Evolutionary conservation across 2,888 invertebrate genomes (phyloP), one percentile per base, ranked within the genome.

Genomic region (Pecten maximus): DNA sequence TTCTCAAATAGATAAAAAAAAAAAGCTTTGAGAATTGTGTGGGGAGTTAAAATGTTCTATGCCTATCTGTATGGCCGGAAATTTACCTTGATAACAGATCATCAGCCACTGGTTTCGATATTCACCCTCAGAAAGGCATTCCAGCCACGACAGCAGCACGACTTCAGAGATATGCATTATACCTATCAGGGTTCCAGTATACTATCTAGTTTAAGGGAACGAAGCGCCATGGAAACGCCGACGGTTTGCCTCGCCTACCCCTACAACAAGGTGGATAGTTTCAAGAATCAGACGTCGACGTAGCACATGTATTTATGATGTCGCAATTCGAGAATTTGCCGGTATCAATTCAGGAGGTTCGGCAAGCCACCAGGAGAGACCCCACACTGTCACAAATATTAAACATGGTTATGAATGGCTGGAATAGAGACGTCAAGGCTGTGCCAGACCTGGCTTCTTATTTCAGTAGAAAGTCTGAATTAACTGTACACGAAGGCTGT

Each of bases 1-100:
- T 92, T 94, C 95, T 40, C 96, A 96, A 91, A 92, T 97, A n/a
- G 96, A 97, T 86, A 96, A 96, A 92, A n/a, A n/a, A n/a, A n/a
- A n/a, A 96, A 96, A 94, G 96, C 97, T 48, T 92, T 96, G 28
- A 93, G 95, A 23, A 91, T 97, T 6, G 94, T 97, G 93, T 92
- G 97, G 96, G 19, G 96, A 2, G 94, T 97, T 0, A 94, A 95
- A 74, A 96, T 96, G 92, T 97, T 97, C 92, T 95, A 96, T 88
- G 93, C 95, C 23, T 97, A 96, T 91, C 87, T 97, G 0, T 96
- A 93, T 91, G 97, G 97, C 3, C 93, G 95, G 12, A 92, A 94
- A 19, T 97, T 97, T 91, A 96, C 95, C 8, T 60, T 93, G 28
- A 16, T 91, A 35, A 88, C 93, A 28, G 93, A 94, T 74, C 93